phyloP scores from a whole-genome alignment of 92 coral and sea anemone species.

The Epizoanthus illoricatus region DNA sequence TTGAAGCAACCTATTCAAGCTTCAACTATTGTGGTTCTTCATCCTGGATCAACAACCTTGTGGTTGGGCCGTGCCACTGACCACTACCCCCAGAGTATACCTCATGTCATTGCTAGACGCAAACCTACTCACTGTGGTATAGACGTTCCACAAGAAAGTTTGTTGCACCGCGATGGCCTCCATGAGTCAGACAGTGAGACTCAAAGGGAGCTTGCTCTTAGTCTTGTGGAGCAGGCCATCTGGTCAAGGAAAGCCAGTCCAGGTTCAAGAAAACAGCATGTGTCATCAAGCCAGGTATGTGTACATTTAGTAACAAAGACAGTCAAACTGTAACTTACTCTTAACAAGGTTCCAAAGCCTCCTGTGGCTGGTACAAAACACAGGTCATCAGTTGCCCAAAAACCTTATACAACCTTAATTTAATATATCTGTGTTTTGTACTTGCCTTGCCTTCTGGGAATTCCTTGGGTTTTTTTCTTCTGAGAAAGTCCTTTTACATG shows the following conservation, averaged over 20 bases:
- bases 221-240: conserved; percentile 96
- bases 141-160: conserved; percentile 53
- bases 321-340: too few relatives aligned
- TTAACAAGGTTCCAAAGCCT: too few relatives aligned
- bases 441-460: too few relatives aligned
- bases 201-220: conserved; percentile 89
- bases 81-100: conserved; percentile 89
- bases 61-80: conserved; percentile 99
- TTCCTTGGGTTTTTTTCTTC: too few relatives aligned
- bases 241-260: conserved; percentile 84
- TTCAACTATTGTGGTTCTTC: conserved; percentile 87
- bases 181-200: conserved; percentile 92
- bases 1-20: conserved; percentile 85
- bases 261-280: conserved; percentile 66
- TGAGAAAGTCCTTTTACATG: too few relatives aligned
- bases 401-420: too few relatives aligned
- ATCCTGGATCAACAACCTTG: conserved; percentile 93
- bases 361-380: too few relatives aligned
- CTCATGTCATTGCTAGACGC: conserved; percentile 93
- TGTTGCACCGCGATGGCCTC: conserved; percentile 81
- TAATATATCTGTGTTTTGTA: too few relatives aligned
- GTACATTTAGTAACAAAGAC: background rate
- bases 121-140: conserved; percentile 57
- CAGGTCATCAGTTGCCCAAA: too few relatives aligned
- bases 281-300: conserved; percentile 56